A percentile compares a stretch with the other conserved stretches of the same genome.
Conservation (phyloP, 2,113 vertebrate species). For the Pteronura brasiliensis region DNA sequence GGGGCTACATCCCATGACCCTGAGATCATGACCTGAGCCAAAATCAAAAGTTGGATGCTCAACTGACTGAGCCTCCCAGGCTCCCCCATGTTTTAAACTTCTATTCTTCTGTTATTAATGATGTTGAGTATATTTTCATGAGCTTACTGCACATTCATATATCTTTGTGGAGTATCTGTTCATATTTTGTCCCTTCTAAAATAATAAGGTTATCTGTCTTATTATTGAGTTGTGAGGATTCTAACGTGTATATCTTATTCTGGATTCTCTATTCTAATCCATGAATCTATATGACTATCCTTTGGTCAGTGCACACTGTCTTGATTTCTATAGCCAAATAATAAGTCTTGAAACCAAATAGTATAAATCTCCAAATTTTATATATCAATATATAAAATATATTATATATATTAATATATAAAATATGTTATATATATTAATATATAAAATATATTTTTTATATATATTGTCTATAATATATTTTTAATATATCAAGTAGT, state of each 20-base stretch:
- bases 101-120: background rate
- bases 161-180: background rate
- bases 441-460: too few species aligned
- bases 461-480: too few species aligned
- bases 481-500: background rate
- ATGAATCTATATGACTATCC: background rate
- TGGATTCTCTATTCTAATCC: background rate
- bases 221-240: background rate
- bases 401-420: too few species aligned
- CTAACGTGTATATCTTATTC: background rate
- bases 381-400: too few species aligned
- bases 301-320: background rate
- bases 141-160: background rate
- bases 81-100: too few species aligned
- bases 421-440: too few species aligned
- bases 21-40: too few species aligned
- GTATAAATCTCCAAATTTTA: background rate
- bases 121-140: background rate
- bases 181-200: background rate
- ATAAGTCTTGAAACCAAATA: background rate
- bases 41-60: too few species aligned
- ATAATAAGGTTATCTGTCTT: background rate
- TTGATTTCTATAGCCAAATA: background rate
- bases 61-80: too few species aligned
- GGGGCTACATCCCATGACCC: too few species aligned